Base-by-base conservation (phyloP, 92 coral and sea anemone genomes). In the Epizoanthus illoricatus region DNA sequence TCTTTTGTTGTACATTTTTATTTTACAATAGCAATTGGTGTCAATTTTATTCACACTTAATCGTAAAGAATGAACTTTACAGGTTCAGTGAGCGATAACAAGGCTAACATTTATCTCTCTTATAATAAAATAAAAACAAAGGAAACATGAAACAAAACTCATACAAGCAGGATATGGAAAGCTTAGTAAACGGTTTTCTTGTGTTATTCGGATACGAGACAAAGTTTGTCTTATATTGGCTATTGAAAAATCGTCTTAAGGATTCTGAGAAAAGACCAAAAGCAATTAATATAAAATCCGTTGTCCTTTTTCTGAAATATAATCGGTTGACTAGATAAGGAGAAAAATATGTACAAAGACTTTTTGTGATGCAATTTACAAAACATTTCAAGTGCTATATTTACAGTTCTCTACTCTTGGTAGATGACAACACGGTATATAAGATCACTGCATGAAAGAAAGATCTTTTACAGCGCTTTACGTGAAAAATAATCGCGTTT, bases 1-100 rank as follows among this genome's bases (percentile, higher is more conserved):
- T 45, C 41, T 12, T 52, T 45, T 45, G 71, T 62, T 62, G 73
- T 66, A 78, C 33, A 64, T 47, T 63, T 49, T 45, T 23, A 15
- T 64, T 52, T 61, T 43, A 62, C 16, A 64, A 78, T 20, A 78
- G 33, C 23, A 24, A 21, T 40, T 17, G 40, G 6, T 42, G 16
- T 13, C 21, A 15, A 58, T 20, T 41, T 78, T 78, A 11, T 78
- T 64, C 71, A 20, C 82, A 78, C 70, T 78, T 78, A 78, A 78
- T 78, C 43, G 82, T 70, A 43, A 78, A 78, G 82, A 78, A 62
- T 78, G 8, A 24, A 28, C 59, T 78, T 15, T 63, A 41, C 40
- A n/a, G 41, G 49, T 7, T 63, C 60, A 45, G 82, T 78, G 82
- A 62, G 23, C 71, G 61, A 43, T 58, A 41, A 78, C 60, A 78